These are phyloP conservation scores for Halocynthia roretzi DNA, from an alignment of 23 tunicate genomes.

Conservation along the genomic window DNA sequence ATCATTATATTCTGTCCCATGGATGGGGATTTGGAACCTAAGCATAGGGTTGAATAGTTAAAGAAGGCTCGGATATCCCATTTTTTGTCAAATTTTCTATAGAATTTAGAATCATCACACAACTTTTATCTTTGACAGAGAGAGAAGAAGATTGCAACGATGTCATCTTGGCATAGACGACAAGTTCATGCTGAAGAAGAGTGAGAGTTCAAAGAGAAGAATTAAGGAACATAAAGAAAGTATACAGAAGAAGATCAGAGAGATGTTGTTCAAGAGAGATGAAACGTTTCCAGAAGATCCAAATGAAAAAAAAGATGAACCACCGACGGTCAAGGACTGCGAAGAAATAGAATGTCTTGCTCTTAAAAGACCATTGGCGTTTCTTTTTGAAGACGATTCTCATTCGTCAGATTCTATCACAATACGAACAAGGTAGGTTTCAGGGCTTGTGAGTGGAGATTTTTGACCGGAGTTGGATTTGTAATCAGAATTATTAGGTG, in stretches of 20 bases:
- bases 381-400: constrained; percentile 74
- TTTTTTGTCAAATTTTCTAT: no score
- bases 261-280: background rate
- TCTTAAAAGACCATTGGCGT: constrained; percentile 59
- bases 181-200: constrained; percentile 48
- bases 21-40: background rate
- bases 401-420: constrained; percentile 59
- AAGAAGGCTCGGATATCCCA: no score
- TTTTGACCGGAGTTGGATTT: no score
- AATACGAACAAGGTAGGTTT: constrained; percentile 55
- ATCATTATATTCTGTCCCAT: background rate
- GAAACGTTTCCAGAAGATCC: background rate
- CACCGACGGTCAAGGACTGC: constrained; percentile 2
- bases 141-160: constrained; percentile 65
- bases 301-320: background rate
- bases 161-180: constrained; percentile 76
- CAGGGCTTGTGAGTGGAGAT: no score
- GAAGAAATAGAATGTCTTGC: constrained; percentile 2
- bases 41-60: no score
- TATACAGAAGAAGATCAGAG: constrained; percentile 15
- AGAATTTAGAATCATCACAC: no score
- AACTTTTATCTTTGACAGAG: constrained; percentile 19
- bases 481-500: no score
- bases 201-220: background rate
- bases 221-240: background rate